A percentile compares a stretch with the other conserved stretches of the same genome.
Evolutionary conservation across 2,113 vertebrate species (phyloP).

Genomic region (Xerus inauris): DNA sequence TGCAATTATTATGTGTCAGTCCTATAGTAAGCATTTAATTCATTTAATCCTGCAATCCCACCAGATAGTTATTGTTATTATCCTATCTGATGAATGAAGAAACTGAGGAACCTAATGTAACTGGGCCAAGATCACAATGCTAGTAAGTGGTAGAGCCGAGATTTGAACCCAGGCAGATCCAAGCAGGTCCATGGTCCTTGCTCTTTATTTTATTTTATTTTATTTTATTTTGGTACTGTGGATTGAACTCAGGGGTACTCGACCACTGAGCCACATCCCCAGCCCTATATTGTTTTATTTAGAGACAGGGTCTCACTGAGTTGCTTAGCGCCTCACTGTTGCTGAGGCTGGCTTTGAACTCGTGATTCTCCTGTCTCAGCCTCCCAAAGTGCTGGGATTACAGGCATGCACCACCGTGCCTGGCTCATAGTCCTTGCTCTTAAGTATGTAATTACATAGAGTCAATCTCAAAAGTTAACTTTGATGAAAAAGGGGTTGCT

Average conservation of each 20-base stretch:
- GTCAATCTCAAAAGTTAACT: neutral
- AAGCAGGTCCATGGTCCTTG: too few relatives aligned
- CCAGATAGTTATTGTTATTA: neutral
- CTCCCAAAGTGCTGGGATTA: too few relatives aligned
- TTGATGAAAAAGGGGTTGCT: neutral
- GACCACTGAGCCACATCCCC: too few relatives aligned
- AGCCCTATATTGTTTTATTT: too few relatives aligned
- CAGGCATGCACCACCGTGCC: too few relatives aligned
- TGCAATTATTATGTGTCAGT: neutral
- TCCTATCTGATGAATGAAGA: neutral
- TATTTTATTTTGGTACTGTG: too few relatives aligned
- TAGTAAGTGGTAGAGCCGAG: neutral
- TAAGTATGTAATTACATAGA: neutral
- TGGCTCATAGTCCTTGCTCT: neutral
- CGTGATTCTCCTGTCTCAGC: too few relatives aligned
- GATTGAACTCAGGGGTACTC: too few relatives aligned
- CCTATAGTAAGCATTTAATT: slow-evolving; percentile 13
- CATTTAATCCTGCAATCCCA: neutral
- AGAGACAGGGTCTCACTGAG: too few relatives aligned
- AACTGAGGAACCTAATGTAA: neutral
- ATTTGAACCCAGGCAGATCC: neutral
- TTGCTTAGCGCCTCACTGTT: too few relatives aligned
- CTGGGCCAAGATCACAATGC: neutral
- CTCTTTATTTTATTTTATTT: too few relatives aligned
- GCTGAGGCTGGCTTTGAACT: too few relatives aligned